Conservation (phyloP, 1,140 invertebrate species). For the Psix sp. region DNA sequence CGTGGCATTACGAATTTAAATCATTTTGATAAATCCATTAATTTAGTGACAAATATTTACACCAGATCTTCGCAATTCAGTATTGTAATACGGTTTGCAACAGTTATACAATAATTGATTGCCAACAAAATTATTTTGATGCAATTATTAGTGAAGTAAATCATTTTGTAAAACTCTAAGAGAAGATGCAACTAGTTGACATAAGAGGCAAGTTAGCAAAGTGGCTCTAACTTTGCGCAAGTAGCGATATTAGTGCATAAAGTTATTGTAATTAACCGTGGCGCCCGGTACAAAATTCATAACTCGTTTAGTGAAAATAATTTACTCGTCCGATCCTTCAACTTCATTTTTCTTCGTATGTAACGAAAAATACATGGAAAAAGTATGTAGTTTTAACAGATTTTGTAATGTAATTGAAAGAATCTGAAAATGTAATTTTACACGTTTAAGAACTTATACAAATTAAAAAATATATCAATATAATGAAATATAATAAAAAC, state of each 20-base stretch:
- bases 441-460: too few relatives aligned
- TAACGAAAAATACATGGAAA: too few relatives aligned
- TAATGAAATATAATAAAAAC: too few relatives aligned
- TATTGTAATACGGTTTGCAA: not conserved
- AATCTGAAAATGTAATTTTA: too few relatives aligned
- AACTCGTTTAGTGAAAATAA: conserved; percentile 36
- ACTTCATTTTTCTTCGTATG: too few relatives aligned
- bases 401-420: too few relatives aligned
- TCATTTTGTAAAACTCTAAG: conserved; percentile 32
- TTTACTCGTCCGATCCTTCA: conserved; percentile 2
- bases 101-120: conserved; percentile 17
- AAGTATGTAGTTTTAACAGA: too few relatives aligned
- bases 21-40: too few relatives aligned
- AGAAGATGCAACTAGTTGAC: conserved; percentile 37
- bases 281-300: conserved; percentile 32
- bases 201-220: conserved; percentile 47
- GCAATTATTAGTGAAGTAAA: conserved; percentile 46
- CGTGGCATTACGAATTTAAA: too few relatives aligned
- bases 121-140: conserved; percentile 31
- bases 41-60: too few relatives aligned
- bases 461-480: too few relatives aligned
- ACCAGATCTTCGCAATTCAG: not conserved
- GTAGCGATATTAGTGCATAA: conserved; percentile 49
- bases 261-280: conserved; percentile 52
- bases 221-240: conserved; percentile 45